Evolutionary conservation across 2,113 vertebrate genomes (phyloP), one percentile per base, ranked within the genome.

Genomic region (Amphiprion ocellaris): DNA sequence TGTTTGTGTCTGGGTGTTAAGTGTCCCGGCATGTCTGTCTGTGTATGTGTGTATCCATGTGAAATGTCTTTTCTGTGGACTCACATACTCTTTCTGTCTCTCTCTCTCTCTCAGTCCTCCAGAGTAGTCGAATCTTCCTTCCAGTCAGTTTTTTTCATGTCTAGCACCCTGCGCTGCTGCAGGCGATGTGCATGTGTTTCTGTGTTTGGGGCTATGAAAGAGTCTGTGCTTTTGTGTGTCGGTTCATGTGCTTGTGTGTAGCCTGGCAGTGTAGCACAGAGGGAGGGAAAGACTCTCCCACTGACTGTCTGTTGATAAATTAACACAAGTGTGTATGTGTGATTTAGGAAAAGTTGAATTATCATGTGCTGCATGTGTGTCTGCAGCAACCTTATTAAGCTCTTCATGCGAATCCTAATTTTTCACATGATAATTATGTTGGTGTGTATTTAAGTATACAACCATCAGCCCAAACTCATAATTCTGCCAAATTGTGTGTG

Each of bases 91-190:
- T 47, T 50, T 53, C 24, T 10, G 62, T 61, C 10, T 67, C 21
- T 26, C 44, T 70, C 17, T 0, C 49, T 66, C 77, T 69, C 58
- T 71, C 55, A 54, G 46, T 55, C 81, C 69, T 79, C 77, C 44
- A 55, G 81, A 85, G 77, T 30, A 83, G 75, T 75, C 12, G 1
- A 75, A 84, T 75, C 60, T 82, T 86, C 69, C 82, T 89, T 88
- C 87, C 78, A 86, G 90, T 87, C 90, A 87, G 76, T 90, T 50
- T 67, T 90, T 92, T 88, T 81, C 79, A 81, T 77, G 76, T 91
- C 81, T 79, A 52, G 66, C 84, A 71, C 85, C 76, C 74, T 41
- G 41, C 12, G 1, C 67, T 12, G 62, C 90, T 75, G 39, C 77
- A 64, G 74, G 81, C 86, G n/a, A 41, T 49, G 44, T 74, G 62